phyloP scores from a whole-genome alignment of 2,113 vertebrate genomes.

The Cranoglanis bouderius region DNA sequence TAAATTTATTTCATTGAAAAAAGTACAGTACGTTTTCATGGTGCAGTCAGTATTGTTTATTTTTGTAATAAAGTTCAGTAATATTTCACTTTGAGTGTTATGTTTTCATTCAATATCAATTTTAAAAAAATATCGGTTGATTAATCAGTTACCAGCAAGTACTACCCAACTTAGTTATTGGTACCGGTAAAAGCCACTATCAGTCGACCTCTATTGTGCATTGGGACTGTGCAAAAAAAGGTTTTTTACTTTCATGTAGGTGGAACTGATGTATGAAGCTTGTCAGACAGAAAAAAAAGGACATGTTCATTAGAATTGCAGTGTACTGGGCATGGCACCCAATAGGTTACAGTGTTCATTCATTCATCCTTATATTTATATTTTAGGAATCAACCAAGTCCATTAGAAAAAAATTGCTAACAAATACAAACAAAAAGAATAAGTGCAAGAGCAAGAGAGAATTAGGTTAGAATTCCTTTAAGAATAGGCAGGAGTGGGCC shows the following conservation, averaged over 20 bases:
- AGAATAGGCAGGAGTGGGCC: background rate
- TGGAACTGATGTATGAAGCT: background rate
- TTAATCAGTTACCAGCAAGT: no score
- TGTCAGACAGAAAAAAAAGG: background rate
- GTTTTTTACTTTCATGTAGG: background rate
- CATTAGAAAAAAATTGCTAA: no score
- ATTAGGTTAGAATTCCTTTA: background rate
- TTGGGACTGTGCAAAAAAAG: background rate
- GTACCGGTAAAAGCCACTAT: no score
- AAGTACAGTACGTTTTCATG: no score
- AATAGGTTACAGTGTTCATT: background rate
- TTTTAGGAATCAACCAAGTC: background rate
- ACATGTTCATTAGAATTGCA: background rate
- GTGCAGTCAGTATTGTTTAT: no score
- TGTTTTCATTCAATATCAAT: no score
- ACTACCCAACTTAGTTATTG: no score
- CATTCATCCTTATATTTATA: background rate
- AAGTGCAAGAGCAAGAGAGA: background rate
- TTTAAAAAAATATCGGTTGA: no score
- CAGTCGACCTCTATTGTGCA: no score
- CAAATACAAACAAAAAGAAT: background rate
- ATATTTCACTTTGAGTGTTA: no score
- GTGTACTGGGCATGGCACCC: background rate
- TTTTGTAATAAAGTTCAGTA: no score
- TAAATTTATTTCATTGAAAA: no score